These are phyloP conservation scores for Microctenopoma stevenorrisi DNA, from an alignment of 2,797 vertebrate genomes.

Conservation along the genomic window DNA sequence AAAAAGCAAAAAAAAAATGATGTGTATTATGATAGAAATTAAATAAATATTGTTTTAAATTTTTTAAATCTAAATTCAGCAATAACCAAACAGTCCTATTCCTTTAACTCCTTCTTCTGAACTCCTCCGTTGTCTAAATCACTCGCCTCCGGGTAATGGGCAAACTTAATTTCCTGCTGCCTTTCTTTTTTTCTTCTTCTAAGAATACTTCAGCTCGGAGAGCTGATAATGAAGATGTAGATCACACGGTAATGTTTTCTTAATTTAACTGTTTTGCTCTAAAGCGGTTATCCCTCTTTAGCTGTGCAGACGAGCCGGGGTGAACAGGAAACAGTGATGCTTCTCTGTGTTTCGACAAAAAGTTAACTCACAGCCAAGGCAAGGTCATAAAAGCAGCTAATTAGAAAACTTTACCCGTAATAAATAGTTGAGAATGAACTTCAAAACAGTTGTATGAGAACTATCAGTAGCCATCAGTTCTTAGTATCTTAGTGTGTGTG, in stretches of 20 bases:
- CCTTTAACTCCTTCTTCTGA: conserved; percentile 2
- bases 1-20: not conserved
- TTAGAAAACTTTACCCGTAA: too few relatives aligned
- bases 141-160: not conserved
- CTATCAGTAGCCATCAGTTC: too few relatives aligned
- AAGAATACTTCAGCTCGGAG: conserved; percentile 3
- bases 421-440: too few relatives aligned
- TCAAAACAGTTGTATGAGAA: not conserved
- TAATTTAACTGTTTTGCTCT: conserved; percentile 2
- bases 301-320: not conserved
- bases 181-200: too few relatives aligned
- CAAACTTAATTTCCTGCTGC: conserved; percentile 22
- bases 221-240: conserved; percentile 20
- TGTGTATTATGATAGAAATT: not conserved
- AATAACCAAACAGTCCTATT: not conserved
- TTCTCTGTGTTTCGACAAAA: not conserved
- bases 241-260: conserved; percentile 9
- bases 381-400: too few relatives aligned
- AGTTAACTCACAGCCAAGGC: not conserved
- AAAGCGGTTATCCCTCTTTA: not conserved
- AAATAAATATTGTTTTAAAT: not conserved
- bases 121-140: conserved; percentile 14
- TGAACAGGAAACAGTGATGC: not conserved
- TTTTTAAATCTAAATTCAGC: conserved; percentile 4
- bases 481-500: not conserved